A percentile compares a stretch with the other conserved stretches of the same genome.
phyloP scores from a whole-genome alignment of 2,113 vertebrate species.

The Perccottus glenii region DNA sequence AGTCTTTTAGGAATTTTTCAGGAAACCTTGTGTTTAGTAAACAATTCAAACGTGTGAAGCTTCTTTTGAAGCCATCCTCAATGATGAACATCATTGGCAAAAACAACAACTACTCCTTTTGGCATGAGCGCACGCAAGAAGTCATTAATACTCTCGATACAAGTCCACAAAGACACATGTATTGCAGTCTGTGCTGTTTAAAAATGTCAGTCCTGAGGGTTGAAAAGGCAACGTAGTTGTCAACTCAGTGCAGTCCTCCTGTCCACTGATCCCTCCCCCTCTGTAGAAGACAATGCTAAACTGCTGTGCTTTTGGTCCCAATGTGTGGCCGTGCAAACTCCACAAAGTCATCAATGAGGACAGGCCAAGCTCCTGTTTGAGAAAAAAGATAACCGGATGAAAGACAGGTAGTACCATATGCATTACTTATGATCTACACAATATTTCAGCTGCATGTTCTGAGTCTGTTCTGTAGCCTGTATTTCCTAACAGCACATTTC shows the following conservation, averaged over 20 bases:
- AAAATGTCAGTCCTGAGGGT: slow-evolving; percentile 81
- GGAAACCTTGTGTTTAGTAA: slow-evolving; percentile 48
- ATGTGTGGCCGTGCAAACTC: slow-evolving; percentile 90
- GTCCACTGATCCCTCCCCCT: slow-evolving; percentile 42
- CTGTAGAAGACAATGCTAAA: slow-evolving; percentile 75
- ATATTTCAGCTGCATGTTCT: too few relatives aligned
- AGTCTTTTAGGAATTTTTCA: slow-evolving; percentile 57
- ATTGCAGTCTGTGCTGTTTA: slow-evolving; percentile 79
- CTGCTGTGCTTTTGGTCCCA: slow-evolving; percentile 82
- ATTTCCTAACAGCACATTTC: too few relatives aligned
- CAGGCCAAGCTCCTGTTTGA: slow-evolving; percentile 89
- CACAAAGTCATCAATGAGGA: slow-evolving; percentile 94
- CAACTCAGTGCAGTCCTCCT: slow-evolving; percentile 63
- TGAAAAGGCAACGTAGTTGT: slow-evolving; percentile 79
- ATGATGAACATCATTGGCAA: slow-evolving; percentile 20
- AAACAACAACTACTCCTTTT: slow-evolving; percentile 51
- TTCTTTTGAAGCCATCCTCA: slow-evolving; percentile 28
- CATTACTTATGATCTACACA: too few relatives aligned
- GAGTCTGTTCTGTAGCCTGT: too few relatives aligned
- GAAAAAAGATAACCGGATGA: not conserved
- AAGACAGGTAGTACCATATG: not conserved
- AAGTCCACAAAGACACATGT: slow-evolving; percentile 51
- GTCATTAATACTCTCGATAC: slow-evolving; percentile 64
- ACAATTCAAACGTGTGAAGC: slow-evolving; percentile 52
- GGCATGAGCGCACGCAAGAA: slow-evolving; percentile 61